Percentiles rank a stretch among this genome's conserved stretches.
Evolutionary conservation across 2,797 vertebrate genomes (phyloP).

Genomic region (Microctenopoma lineatum): DNA sequence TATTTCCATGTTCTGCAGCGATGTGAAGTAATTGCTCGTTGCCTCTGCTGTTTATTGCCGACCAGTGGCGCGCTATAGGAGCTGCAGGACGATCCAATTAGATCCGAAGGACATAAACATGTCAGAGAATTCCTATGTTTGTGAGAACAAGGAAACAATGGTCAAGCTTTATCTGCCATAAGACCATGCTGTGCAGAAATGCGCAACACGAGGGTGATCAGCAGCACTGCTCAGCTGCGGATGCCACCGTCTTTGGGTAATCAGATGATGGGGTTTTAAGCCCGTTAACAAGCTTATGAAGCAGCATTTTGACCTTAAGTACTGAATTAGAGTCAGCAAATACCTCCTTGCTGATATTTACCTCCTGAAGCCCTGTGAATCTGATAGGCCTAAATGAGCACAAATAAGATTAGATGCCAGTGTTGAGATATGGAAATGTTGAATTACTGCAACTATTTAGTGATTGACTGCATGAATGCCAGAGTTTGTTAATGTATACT

Average conservation of each 20-base stretch:
- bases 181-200: constrained; percentile 36
- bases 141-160: constrained; percentile 56
- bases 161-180: constrained; percentile 46
- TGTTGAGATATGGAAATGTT: neutral
- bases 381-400: constrained; percentile 25
- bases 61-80: constrained; percentile 75
- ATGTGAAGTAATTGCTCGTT: constrained; percentile 82
- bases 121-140: constrained; percentile 62
- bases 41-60: constrained; percentile 77
- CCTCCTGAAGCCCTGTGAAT: constrained; percentile 27
- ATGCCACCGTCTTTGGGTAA: constrained; percentile 52
- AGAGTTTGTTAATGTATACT: no score
- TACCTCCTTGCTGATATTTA: constrained; percentile 41
- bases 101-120: constrained; percentile 80
- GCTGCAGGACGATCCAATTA: constrained; percentile 80
- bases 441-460: neutral
- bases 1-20: constrained; percentile 74
- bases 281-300: constrained; percentile 75
- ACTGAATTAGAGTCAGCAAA: constrained; percentile 57
- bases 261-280: constrained; percentile 71
- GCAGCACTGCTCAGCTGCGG: constrained; percentile 31
- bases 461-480: constrained; percentile 6
- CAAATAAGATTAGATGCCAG: constrained; percentile 25
- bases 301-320: constrained; percentile 60
- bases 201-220: constrained; percentile 58